Percentiles rank a stretch among this genome's conserved stretches.
These are phyloP conservation scores for Bilobella aurantiaca DNA, from an alignment of 1,140 invertebrate species.

Conservation along the genomic window DNA sequence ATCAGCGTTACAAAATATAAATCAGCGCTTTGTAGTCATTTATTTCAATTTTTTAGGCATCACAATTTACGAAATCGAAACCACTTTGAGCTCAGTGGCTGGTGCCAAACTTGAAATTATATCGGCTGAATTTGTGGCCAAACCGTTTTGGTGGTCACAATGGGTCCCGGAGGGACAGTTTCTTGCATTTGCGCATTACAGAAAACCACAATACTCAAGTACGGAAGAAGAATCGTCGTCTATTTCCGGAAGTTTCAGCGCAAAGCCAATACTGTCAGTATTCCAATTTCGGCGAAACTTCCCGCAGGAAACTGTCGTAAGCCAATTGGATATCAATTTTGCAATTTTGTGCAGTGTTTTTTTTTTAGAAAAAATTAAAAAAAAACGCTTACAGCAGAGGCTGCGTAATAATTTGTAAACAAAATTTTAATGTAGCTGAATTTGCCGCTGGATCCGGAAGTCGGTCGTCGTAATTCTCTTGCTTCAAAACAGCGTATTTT, in stretches of 20 bases:
- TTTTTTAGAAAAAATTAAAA: slow-evolving; percentile 7
- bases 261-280: slow-evolving; percentile 58
- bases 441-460: slow-evolving; percentile 59
- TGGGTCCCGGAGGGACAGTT: slow-evolving; percentile 26
- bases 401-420: slow-evolving; percentile 34
- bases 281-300: slow-evolving; percentile 72
- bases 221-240: slow-evolving; percentile 13
- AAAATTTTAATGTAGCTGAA: slow-evolving; percentile 55
- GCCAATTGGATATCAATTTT: no score
- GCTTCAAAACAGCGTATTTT: neutral
- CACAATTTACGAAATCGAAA: slow-evolving; percentile 21
- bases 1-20: no score
- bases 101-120: slow-evolving; percentile 20
- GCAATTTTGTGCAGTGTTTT: no score
- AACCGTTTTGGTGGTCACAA: slow-evolving; percentile 30
- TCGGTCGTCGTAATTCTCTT: neutral
- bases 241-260: neutral
- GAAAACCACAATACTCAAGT: slow-evolving; percentile 19
- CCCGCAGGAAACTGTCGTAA: slow-evolving; percentile 72
- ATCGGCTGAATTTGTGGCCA: slow-evolving; percentile 18
- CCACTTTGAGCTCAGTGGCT: slow-evolving; percentile 10
- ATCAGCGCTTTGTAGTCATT: no score
- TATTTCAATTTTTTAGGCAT: slow-evolving; percentile 20
- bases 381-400: slow-evolving; percentile 13
- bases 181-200: slow-evolving; percentile 21